Evolutionary conservation across 2,797 vertebrate species (phyloP), one percentile per base, ranked within the genome.

Genomic region (Nannoperca obscura): DNA sequence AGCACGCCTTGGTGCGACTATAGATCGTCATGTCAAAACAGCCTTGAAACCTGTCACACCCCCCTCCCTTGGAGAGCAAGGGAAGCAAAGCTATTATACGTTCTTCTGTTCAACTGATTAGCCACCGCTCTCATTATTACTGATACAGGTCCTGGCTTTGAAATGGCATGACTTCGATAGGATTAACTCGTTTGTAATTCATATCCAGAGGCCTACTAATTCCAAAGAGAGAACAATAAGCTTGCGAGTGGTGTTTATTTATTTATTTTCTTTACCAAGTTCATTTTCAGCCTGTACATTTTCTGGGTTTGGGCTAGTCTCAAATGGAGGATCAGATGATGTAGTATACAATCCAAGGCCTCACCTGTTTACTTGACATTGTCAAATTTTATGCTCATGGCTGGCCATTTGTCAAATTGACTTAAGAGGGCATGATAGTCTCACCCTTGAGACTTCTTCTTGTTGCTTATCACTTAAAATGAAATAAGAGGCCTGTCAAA

Each of bases 11-110:
- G 88, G 88, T 87, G 79, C 34, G 2, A 69, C 91, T 93, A 93
- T 94, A 86, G 91, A 93, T 94, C 60, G 86, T 87, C 82, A 79
- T 80, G 89, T 95, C 92, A 91, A 89, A 94, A 91, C 83, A 88
- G 84, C 87, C 82, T 76, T 87, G 89, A 90, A 86, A 82, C 83
- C 85, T 91, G 90, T 91, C 92, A 88, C 79, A 60, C 71, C 77
- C 61, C 71, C 71, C 78, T 74, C 81, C 85, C 85, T 82, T 27
- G 68, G 89, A 78, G 88, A 90, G 80, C 88, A 74, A 59, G 68
- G 77, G n/a, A n/a, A n/a, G n/a, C n/a, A n/a, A 93, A 88, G 83
- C 90, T 86, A 91, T 93, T 93, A 89, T 90, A 85, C 61, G 58
- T 89, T 84, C 54, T 75, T 91, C 81, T 92, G 86, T 92, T 91